Evolutionary conservation across 92 coral and sea anemone species (phyloP).

Genomic region (Phenganax subtilis): DNA sequence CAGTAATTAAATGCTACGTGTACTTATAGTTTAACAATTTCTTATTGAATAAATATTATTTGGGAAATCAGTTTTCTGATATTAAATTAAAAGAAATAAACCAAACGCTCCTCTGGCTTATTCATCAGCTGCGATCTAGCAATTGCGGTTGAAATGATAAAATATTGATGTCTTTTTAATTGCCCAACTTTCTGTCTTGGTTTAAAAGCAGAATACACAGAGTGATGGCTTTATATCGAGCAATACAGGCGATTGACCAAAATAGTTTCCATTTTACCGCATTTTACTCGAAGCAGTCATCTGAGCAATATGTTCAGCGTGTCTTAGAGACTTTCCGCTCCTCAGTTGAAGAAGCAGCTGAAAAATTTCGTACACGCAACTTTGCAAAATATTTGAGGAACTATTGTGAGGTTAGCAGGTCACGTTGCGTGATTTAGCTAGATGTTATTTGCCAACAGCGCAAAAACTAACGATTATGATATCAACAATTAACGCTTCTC

Average conservation of each 20-base stretch:
- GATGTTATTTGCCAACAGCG: conserved; percentile 22
- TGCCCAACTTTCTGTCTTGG: conserved; percentile 13
- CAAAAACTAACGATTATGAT: conserved; percentile 25
- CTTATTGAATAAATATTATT: too few species aligned
- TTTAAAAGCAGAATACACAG: conserved; percentile 12
- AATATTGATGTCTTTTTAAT: conserved; percentile 32
- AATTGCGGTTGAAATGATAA: conserved; percentile 27
- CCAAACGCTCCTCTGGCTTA: background rate
- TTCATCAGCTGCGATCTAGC: conserved; percentile 4
- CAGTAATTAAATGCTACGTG: too few species aligned
- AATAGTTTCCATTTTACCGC: conserved; percentile 8
- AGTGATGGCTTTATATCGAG: conserved; percentile 3
- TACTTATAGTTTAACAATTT: too few species aligned
- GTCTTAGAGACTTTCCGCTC: background rate
- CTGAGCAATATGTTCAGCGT: background rate
- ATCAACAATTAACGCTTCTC: conserved; percentile 38
- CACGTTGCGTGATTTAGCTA: conserved; percentile 13
- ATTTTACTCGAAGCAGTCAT: background rate
- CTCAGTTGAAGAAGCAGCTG: background rate
- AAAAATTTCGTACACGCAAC: background rate
- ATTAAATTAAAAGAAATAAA: too few species aligned
- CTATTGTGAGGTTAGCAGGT: conserved; percentile 34
- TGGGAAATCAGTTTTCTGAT: too few species aligned
- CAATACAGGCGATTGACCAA: conserved; percentile 11
- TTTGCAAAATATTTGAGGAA: conserved; percentile 2